Base-by-base conservation (phyloP, 2,888 invertebrate genomes). In the Tetramorium bicarinatum region DNA sequence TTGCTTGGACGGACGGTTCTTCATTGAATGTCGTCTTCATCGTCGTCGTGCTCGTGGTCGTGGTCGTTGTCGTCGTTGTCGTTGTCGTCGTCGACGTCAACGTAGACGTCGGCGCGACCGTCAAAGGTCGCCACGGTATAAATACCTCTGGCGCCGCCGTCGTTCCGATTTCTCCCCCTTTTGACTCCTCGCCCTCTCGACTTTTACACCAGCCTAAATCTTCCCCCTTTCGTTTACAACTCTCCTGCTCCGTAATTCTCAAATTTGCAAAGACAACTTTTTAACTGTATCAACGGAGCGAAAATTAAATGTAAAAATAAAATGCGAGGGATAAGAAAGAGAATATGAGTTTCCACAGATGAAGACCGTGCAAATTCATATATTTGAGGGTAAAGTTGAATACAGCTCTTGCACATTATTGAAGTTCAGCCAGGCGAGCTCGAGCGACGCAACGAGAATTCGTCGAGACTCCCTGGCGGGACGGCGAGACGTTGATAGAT, bases 41-140 rank as follows among this genome's bases (percentile, higher is more conserved):
- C 71, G 66, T 81, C 74, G 72, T 41, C 41, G 9, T 41, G 41
- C 41, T 41, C 9, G 9, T 41, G 41, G 1, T 41, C 41, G 21
- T 25, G 13, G 25, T 56, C 25, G 56, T 84, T 75, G 81, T 72
- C 52, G 82, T 85, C 88, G 85, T 88, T 87, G 81, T 49, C 64
- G 85, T 88, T 89, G 90, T 80, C 91, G 88, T 85, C 85, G 84
- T 82, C 87, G 88, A 85, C 85, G 87, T 84, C 80, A 74, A 82
- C 86, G 85, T 87, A 83, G 86, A 74, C 87, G 86, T 84, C 91
- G 89, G 85, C 91, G 86, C 77, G 83, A 84, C 90, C 91, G 88
- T 90, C 91, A 93, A 92, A 92, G 93, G 92, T 92, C 93, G 91
- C 84, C 89, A 87, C 89, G 91, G 89, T 92, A 92, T 92, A 92